Evolutionary conservation across 2,797 vertebrate species (phyloP).

Genomic region (Buceros bicornis): DNA sequence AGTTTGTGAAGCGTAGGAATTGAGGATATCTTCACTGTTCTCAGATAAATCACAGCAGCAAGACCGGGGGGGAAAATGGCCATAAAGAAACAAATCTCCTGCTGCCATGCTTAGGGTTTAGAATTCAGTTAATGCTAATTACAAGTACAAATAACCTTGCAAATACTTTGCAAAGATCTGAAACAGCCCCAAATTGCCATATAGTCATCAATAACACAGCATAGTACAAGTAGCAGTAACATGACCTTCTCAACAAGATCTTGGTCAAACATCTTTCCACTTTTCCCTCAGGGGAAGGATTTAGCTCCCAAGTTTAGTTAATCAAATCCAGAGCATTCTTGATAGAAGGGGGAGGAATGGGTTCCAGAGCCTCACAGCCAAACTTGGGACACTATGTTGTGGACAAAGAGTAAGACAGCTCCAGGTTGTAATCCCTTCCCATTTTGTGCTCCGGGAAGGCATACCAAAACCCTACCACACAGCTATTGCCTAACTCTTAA

Average conservation of each 20-base stretch:
- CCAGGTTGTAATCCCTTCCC: not conserved
- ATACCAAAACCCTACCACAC: not conserved
- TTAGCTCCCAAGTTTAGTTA: not conserved
- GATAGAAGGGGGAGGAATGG: not conserved
- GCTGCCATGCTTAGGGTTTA: not conserved
- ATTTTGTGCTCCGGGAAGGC: not conserved
- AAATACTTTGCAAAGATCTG: not conserved
- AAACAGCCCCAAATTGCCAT: not conserved
- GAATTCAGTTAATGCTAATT: not conserved
- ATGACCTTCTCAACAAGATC: not conserved
- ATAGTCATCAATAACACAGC: not conserved
- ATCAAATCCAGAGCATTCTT: not conserved
- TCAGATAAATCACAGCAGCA: slow-evolving; percentile 4
- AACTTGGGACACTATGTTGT: not conserved
- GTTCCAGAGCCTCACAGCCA: not conserved
- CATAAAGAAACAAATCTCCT: not conserved
- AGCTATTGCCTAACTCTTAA: not conserved
- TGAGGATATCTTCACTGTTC: not conserved
- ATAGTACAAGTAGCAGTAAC: not conserved
- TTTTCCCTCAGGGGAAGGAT: not conserved
- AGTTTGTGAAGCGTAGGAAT: slow-evolving; percentile 24
- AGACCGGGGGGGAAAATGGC: not conserved
- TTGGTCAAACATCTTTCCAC: not conserved
- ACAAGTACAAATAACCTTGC: not conserved
- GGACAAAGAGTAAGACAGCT: not conserved